A percentile compares a stretch with the other conserved stretches of the same genome.
Evolutionary conservation across 2,888 invertebrate genomes (phyloP).

Genomic region (Troglohyphantes excavatus): DNA sequence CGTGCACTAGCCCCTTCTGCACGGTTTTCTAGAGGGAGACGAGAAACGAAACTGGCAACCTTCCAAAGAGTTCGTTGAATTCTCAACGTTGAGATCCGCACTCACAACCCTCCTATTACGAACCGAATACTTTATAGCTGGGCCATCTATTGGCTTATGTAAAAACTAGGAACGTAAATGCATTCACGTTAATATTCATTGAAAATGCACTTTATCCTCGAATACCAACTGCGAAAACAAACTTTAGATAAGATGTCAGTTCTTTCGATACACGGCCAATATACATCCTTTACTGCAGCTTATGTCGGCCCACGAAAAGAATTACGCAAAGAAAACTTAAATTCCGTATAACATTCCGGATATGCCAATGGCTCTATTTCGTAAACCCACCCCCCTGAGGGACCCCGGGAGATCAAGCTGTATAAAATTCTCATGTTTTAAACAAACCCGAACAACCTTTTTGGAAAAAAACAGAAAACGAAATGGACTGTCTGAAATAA

Average conservation of each 20-base stretch:
- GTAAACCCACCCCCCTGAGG: neutral
- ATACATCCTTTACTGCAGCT: neutral
- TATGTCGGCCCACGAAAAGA: neutral
- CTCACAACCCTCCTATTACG: too few species aligned
- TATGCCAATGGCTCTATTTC: slow-evolving; percentile 26
- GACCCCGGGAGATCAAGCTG: slow-evolving; percentile 38
- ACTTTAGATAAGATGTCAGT: neutral
- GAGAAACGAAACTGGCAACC: too few species aligned
- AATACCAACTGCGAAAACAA: neutral
- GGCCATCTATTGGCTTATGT: too few species aligned
- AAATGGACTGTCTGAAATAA: slow-evolving; percentile 43
- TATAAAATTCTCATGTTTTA: slow-evolving; percentile 60
- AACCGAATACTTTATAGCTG: too few species aligned
- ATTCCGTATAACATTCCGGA: neutral
- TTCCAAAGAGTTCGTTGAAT: too few species aligned
- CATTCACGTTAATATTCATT: too few species aligned
- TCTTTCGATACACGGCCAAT: neutral
- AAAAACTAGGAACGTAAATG: too few species aligned
- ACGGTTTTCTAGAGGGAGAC: too few species aligned
- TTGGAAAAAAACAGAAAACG: slow-evolving; percentile 20
- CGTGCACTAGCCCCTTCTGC: too few species aligned
- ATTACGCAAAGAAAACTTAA: neutral
- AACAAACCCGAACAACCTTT: slow-evolving; percentile 35
- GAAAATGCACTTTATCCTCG: neutral
- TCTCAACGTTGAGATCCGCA: too few species aligned